Evolutionary conservation across 2,113 vertebrate genomes (phyloP), one percentile per base, ranked within the genome.

Genomic region (Romanogobio albipinnatus): DNA sequence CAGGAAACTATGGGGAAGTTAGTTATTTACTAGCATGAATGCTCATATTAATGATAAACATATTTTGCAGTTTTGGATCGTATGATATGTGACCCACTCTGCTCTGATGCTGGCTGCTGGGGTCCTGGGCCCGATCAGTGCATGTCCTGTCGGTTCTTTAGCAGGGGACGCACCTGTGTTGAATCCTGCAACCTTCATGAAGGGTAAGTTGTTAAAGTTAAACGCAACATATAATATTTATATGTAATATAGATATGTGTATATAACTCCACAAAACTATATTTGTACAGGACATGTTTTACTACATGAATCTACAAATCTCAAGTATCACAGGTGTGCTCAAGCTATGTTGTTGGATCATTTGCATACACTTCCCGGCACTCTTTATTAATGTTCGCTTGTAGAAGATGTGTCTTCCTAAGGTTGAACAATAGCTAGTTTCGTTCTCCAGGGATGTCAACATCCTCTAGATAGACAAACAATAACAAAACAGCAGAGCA

Each of bases 101-200:
- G 98, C 90, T 99, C 98, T 0, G 96, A 92, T 0, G 91, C 96
- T 1, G 98, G 98, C 56, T 99, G 98, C 13, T 99, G 98, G 98
- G 98, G 98, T 51, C 95, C 96, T 0, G 97, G 97, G 1, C 95
- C 98, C 1, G 96, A 98, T 88, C 98, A 99, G 86, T 99, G 98
- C 86, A 92, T 99, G 36, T 96, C 96, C 5, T 99, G 98, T 87
- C 95, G 95, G 53, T 95, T 92, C 84, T 99, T 98, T 94, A 97
- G 96, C 87, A 92, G 97, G n/a, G 97, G 96, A 33, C 94, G 95
- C 87, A 95, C 93, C 73, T 99, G 98, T 86, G 96, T 99, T 15
- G 95, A 97, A 11, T 95, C 93, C 13, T 99, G 98, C 90, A 97
- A 98, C 86, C 95, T 99, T 6, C 96, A 96, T 9, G 95, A 97